Percentiles rank a stretch among this genome's conserved stretches.
Evolutionary conservation across 1,140 invertebrate genomes (phyloP).

Genomic region (Samia ricini): DNA sequence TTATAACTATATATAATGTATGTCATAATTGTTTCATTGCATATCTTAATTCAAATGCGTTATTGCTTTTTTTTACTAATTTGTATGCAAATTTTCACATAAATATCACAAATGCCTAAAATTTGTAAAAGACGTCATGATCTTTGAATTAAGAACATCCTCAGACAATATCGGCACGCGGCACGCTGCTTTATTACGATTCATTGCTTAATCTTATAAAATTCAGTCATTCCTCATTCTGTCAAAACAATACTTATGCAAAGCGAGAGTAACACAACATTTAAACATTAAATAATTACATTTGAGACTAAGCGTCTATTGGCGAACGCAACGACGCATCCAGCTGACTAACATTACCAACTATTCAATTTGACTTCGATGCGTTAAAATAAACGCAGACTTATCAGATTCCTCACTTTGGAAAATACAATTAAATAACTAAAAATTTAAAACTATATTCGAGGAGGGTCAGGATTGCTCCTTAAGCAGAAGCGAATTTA

Average conservation of each 20-base stretch:
- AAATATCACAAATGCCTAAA: constrained; percentile 9
- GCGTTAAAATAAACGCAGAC: constrained; percentile 68
- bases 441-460: constrained; percentile 72
- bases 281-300: constrained; percentile 53
- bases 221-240: constrained; percentile 56
- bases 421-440: constrained; percentile 73
- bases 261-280: constrained; percentile 53
- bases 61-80: not conserved
- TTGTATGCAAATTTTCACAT: constrained; percentile 1
- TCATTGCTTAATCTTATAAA: constrained; percentile 46
- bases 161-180: constrained; percentile 47
- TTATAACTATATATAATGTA: not conserved
- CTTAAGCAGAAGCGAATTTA: constrained; percentile 45
- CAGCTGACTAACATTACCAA: constrained; percentile 38
- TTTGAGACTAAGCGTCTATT: constrained; percentile 71
- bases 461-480: constrained; percentile 62
- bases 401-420: constrained; percentile 76
- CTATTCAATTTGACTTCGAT: constrained; percentile 47
- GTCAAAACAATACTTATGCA: constrained; percentile 35
- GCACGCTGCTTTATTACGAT: constrained; percentile 39
- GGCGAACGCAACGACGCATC: constrained; percentile 52
- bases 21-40: not conserved
- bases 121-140: constrained; percentile 6
- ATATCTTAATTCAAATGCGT: not conserved
- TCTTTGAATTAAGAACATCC: constrained; percentile 4